Percentiles rank a stretch among this genome's conserved stretches.
Evolutionary conservation across 1,140 invertebrate genomes (phyloP).

Genomic region (Medauroidea extradentata): DNA sequence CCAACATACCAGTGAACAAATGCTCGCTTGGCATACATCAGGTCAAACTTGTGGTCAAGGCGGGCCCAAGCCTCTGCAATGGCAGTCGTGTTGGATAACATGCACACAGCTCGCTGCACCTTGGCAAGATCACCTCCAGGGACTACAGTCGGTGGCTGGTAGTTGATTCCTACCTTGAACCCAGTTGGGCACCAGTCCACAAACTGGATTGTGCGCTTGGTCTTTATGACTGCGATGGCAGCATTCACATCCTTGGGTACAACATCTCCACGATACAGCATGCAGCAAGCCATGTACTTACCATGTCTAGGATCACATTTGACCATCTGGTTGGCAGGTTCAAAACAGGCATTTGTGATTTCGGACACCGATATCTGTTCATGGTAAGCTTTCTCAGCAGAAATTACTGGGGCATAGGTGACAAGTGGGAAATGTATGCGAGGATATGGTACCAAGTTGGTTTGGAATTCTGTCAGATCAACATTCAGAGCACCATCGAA

Average conservation of each 20-base stretch:
- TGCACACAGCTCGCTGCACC: too few species aligned
- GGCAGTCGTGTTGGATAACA: too few species aligned
- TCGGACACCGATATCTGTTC: conserved; percentile 78
- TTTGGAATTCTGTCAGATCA: conserved; percentile 78
- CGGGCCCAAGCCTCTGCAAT: conserved; percentile 62
- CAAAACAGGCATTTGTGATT: conserved; percentile 87
- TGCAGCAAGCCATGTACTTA: conserved; percentile 92
- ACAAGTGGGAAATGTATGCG: too few species aligned
- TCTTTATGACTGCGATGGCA: conserved; percentile 80
- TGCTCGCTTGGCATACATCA: conserved; percentile 67
- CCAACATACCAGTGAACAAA: conserved; percentile 75
- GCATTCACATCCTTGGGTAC: too few species aligned
- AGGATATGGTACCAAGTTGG: conserved; percentile 81
- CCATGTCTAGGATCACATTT: conserved; percentile 85
- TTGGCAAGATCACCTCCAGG: too few species aligned
- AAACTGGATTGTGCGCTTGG: conserved; percentile 79
- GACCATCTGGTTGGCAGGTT: too few species aligned
- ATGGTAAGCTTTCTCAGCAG: too few species aligned
- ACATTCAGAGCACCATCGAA: conserved; percentile 64
- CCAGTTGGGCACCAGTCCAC: too few species aligned
- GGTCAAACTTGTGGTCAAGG: conserved; percentile 50
- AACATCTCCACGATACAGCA: too few species aligned
- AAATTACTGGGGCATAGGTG: too few species aligned
- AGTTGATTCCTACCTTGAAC: too few species aligned
- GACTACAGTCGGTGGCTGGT: too few species aligned